Evolutionary conservation across 2,113 vertebrate genomes (phyloP).

Genomic region (Mystacornis crossleyi): DNA sequence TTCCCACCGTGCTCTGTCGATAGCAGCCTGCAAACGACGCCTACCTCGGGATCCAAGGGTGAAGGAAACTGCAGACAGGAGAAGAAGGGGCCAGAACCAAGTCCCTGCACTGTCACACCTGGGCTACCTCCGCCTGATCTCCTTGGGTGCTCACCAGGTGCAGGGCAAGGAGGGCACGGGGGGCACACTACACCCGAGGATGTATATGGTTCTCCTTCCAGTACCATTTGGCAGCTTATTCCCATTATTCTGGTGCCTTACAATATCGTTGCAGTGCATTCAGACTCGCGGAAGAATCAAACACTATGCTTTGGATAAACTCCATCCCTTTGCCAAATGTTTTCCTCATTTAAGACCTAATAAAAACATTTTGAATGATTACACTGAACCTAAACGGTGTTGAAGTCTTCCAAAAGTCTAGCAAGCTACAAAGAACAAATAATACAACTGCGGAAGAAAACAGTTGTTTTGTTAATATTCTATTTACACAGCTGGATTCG

Average conservation of each 20-base stretch:
- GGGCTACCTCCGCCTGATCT: neutral
- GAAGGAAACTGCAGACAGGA: neutral
- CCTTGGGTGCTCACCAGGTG: neutral
- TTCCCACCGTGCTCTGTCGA: rapidly evolving
- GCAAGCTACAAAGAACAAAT: slow-evolving; percentile 17
- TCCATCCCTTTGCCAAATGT: neutral
- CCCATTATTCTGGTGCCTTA: neutral
- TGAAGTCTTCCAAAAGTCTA: neutral
- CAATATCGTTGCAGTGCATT: neutral
- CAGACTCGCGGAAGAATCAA: neutral
- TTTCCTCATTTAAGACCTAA: neutral
- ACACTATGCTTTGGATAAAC: neutral
- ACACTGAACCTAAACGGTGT: neutral
- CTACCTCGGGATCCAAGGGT: neutral
- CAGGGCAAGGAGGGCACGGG: neutral
- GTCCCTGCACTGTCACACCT: neutral
- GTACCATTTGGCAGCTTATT: neutral
- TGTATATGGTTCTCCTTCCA: neutral
- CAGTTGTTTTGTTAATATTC: slow-evolving; percentile 22
- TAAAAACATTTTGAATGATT: slow-evolving; percentile 2
- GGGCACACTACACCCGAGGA: neutral
- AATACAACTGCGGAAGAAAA: slow-evolving; percentile 1
- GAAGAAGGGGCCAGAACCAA: neutral
- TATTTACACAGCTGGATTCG: slow-evolving; percentile 44
- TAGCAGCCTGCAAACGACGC: neutral